Evolutionary conservation across 2,797 vertebrate genomes (phyloP), one percentile per base, ranked within the genome.

Genomic region (Sebastes paucispinis): DNA sequence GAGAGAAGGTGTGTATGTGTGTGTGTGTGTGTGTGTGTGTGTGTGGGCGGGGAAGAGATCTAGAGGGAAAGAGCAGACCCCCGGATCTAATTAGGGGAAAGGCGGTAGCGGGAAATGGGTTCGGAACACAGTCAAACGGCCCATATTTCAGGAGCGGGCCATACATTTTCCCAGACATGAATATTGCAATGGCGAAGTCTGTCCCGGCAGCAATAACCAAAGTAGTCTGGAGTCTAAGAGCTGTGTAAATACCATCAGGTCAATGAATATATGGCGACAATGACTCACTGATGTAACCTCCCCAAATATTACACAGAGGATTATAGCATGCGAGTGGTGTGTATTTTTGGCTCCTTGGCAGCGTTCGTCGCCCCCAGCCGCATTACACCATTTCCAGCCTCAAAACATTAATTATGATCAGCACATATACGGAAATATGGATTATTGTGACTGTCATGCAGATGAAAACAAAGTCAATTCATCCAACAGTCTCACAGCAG

Each of bases 51-150:
- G 47, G 55, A 78, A 80, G 47, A 80, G 77, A 77, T 75, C 50
- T 43, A 81, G 69, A 86, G 64, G 32, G 64, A 79, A 86, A 82
- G 83, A 90, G 83, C 82, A 77, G 80, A 93, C 85, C 87, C 89
- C 85, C 71, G 6, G 83, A 91, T 95, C 83, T 94, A 94, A 95
- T 94, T 92, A 95, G 88, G 58, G 57, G 75, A 87, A 90, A 92
- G 77, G 80, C 69, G 39, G 86, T 87, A 78, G 75, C 63, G 74
- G 83, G 87, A 93, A 95, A 94, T 93, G 82, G 87, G 76, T 90
- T 90, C 66, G 20, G 84, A 93, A 91, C 60, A 64, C 79, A 69
- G 78, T 92, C 85, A 91, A 93, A 93, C 75, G 39, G 66, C 65
- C 75, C 79, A 83, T 91, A 95, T 89, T 91, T 93, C 82, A 92